Evolutionary conservation across 2,113 vertebrate genomes (phyloP).

Genomic region (Nothoprocta pentlandii): DNA sequence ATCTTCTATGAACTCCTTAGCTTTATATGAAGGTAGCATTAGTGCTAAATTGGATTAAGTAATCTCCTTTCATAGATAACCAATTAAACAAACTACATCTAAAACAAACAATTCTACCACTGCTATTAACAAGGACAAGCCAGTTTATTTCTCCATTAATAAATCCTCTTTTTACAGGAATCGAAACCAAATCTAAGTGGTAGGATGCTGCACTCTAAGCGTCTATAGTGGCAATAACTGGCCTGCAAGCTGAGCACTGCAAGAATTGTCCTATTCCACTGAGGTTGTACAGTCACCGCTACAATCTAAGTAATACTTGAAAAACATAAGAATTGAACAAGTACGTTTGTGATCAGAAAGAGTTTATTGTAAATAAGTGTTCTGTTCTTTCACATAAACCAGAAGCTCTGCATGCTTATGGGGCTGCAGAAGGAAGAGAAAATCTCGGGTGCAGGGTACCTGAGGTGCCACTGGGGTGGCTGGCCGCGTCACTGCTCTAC

Average conservation of each 20-base stretch:
- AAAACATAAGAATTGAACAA: background rate
- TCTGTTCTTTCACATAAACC: background rate
- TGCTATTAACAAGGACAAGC: background rate
- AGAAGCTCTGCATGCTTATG: background rate
- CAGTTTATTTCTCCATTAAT: conserved; percentile 38
- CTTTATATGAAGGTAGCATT: background rate
- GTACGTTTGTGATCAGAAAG: background rate
- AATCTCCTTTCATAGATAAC: conserved; percentile 13
- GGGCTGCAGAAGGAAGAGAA: rapidly evolving
- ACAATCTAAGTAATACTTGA: background rate
- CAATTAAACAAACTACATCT: conserved; percentile 1
- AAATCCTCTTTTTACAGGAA: background rate
- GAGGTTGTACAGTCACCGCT: background rate
- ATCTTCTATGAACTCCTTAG: background rate
- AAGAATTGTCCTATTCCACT: background rate
- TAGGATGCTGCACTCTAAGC: background rate
- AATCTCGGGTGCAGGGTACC: background rate
- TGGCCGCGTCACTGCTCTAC: rapidly evolving
- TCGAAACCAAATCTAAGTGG: background rate
- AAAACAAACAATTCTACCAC: background rate
- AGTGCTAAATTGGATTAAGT: conserved; percentile 18
- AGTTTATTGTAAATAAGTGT: background rate
- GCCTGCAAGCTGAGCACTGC: background rate
- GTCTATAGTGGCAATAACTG: background rate
- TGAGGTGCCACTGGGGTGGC: background rate